phyloP scores from a whole-genome alignment of 2,797 vertebrate genomes.

The Aldrovandia affinis region DNA sequence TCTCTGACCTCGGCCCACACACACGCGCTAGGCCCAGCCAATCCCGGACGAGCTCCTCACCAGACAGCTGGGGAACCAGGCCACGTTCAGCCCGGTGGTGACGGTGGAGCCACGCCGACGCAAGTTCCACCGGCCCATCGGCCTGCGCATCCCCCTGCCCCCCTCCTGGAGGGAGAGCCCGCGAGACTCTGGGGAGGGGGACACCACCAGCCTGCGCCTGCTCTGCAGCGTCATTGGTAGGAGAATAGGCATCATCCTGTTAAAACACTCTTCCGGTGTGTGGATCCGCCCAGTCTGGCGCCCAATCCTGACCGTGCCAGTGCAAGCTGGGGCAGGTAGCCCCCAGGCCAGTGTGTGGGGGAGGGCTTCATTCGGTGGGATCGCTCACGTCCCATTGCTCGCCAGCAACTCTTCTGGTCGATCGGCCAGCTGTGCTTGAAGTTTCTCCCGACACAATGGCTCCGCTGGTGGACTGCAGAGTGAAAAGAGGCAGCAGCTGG shows the following conservation, averaged over 20 bases:
- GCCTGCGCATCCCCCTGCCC: conserved; percentile 89
- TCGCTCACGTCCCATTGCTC: neutral
- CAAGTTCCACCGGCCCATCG: conserved; percentile 96
- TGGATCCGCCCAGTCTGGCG: neutral
- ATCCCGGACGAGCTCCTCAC: conserved; percentile 95
- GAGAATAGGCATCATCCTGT: neutral
- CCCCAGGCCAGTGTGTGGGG: too few relatives aligned
- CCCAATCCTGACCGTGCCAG: too few relatives aligned
- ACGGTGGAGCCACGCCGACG: conserved; percentile 93
- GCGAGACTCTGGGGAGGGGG: conserved; percentile 90
- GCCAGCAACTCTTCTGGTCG: neutral
- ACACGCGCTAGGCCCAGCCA: conserved; percentile 83
- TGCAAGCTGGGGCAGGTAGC: too few relatives aligned
- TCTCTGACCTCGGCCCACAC: neutral
- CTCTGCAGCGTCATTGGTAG: conserved; percentile 97
- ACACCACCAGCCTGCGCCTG: conserved; percentile 94
- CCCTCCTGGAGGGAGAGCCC: conserved; percentile 94
- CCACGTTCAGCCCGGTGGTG: conserved; percentile 97
- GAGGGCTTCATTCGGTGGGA: too few relatives aligned
- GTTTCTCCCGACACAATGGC: neutral
- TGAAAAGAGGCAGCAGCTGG: neutral
- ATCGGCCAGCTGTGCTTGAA: conserved; percentile 28
- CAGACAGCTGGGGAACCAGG: conserved; percentile 94
- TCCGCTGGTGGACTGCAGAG: neutral
- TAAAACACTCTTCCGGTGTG: neutral